Conservation (phyloP, 2,113 vertebrate species). For the Furnarius figulus region DNA sequence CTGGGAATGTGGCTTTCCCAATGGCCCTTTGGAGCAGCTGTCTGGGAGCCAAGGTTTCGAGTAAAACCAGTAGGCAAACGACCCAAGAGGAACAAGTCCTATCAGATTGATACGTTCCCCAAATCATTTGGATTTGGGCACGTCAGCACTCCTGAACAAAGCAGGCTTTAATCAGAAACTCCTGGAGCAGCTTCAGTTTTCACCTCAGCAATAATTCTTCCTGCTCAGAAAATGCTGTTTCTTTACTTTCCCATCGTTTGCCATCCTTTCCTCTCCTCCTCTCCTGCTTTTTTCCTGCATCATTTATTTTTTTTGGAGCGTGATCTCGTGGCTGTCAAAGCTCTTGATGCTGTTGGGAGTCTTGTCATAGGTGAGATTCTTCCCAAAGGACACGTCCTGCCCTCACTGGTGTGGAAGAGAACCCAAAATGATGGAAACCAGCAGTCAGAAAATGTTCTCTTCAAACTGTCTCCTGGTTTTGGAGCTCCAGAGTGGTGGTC, state of each 20-base stretch:
- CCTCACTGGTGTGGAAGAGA: accelerated
- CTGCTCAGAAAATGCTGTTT: neutral
- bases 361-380: neutral
- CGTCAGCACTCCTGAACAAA: slow-evolving; percentile 17
- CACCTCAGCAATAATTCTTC: neutral
- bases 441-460: neutral
- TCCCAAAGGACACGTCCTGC: neutral
- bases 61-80: slow-evolving; percentile 32
- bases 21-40: neutral
- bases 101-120: slow-evolving; percentile 30
- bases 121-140: neutral
- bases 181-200: neutral
- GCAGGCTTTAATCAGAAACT: slow-evolving; percentile 24
- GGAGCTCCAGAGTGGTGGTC: neutral
- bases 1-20: slow-evolving; percentile 44
- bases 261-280: neutral
- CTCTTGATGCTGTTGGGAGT: neutral
- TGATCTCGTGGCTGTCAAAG: neutral
- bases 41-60: slow-evolving; percentile 23
- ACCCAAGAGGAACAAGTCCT: neutral
- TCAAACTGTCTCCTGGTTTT: neutral
- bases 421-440: neutral
- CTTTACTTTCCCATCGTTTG: neutral
- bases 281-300: neutral
- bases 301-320: neutral